Base-by-base conservation (phyloP, 2,888 invertebrate genomes). In the Drosophila limbata region DNA sequence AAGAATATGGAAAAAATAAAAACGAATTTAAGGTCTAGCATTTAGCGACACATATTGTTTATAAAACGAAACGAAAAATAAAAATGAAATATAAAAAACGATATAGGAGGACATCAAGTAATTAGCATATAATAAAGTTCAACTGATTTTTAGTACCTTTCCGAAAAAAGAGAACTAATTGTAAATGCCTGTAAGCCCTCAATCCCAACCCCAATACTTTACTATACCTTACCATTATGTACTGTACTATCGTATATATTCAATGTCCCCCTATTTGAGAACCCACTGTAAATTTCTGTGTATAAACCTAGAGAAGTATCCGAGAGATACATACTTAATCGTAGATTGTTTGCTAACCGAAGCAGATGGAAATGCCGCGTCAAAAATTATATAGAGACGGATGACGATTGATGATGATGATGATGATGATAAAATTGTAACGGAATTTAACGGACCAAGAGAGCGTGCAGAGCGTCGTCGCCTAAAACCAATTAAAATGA, bases 391-490 rank as follows among this genome's bases (percentile, higher is more conserved):
- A 64, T 70, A 55, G 19, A 62, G 45, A 39, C 19, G 25, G 53
- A 62, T 44, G 47, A 69, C 60, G 15, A 52, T 45, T 8, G 40
- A 65, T 19, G 37, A 71, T 53, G 39, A 40, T 60, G 60, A 63
- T 40, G 45, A 65, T 63, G 77, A 81, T 79, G 70, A 82, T 67
- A 81, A 84, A 89, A 85, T 79, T 80, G 84, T 78, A 85, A 87
- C 77, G 84, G 83, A 89, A 90, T 88, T 90, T 78, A 90, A 89
- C 90, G 90, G 89, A 90, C 90, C 90, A 90, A 90, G 88, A 90
- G 82, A 84, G 86, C 85, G 89, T 88, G 88, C 84, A 90, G 91
- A 91, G 91, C 87, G 85, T 87, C 89, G 84, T 89, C 91, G 91
- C 91, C 90, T 87, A 85, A 90, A 89, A 73, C 89, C 82, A 81